Base-by-base conservation (phyloP, 2,113 vertebrate genomes). In the Lucifuga dentata region DNA sequence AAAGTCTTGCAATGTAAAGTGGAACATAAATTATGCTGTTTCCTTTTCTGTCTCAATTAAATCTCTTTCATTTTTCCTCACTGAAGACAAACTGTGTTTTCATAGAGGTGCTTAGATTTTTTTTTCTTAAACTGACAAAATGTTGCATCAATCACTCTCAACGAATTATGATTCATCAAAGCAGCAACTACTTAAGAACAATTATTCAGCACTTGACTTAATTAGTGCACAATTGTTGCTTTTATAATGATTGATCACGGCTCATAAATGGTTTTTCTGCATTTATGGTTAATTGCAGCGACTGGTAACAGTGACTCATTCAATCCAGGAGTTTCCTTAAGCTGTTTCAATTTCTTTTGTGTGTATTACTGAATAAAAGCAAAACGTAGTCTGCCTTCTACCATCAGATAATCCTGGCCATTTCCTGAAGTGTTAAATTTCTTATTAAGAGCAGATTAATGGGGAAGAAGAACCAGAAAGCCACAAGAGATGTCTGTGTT, bases 361-460 rank as follows among this genome's bases (percentile, higher is more conserved):
- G 16, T n/a, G 32, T 36, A 57, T 38, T 55, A 52, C 73, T 79
- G n/a, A n/a, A 49, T 39, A 71, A 75, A 73, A 63, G 20, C 38
- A 38, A 21, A 71, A 49, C 16, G 26, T 43, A 32, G 40, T 69
- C 17, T 62, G 15, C 15, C 17, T 39, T 55, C 21, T 70, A 44
- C 32, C 11, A 29, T 68, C 29, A 74, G 72, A 80, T 58, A 26
- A 41, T 64, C 60, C 38, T 45, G 57, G 33, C 26, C 51, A 5
- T 32, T 48, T 67, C 70, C 48, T 51, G 52, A 53, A 23, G 38
- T 74, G 63, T 71, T 59, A 44, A 11, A 65, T 79, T 78, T 78
- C 76, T 75, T 72, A 80, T 83, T 81, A 78, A 45, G 36, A 59
- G 24, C 50, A 76, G 62, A 84, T 74, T 76, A 79, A 90, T 78